Evolutionary conservation across 1,140 invertebrate species (phyloP).

Genomic region (Platorchestia sp.): DNA sequence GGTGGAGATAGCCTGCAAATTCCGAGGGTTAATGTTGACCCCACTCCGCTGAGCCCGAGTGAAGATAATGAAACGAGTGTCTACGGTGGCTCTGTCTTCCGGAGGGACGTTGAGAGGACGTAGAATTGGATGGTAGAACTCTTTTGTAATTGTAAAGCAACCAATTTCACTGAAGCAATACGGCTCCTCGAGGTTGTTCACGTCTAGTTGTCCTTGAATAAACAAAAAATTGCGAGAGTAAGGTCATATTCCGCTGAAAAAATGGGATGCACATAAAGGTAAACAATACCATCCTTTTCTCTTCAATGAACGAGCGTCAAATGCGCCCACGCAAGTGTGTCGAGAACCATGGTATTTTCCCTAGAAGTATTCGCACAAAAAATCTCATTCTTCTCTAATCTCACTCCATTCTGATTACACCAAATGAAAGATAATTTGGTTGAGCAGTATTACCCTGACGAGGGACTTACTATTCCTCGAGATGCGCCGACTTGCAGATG

Average conservation of each 20-base stretch:
- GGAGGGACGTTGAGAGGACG: constrained; percentile 55
- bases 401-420: too few relatives aligned
- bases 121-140: constrained; percentile 70
- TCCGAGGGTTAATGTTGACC: constrained; percentile 14
- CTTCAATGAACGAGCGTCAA: background rate
- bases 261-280: background rate
- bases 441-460: too few relatives aligned
- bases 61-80: constrained; percentile 56
- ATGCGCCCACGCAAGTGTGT: background rate
- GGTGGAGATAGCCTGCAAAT: constrained; percentile 47
- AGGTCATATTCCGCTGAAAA: background rate
- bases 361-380: background rate
- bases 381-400: too few relatives aligned
- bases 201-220: background rate
- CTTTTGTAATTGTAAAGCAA: constrained; percentile 71
- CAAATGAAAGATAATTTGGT: too few relatives aligned
- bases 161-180: constrained; percentile 56
- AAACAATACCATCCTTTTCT: background rate
- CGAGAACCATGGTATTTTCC: background rate
- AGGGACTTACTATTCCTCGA: background rate
- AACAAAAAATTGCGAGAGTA: background rate
- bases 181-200: background rate
- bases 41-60: constrained; percentile 49
- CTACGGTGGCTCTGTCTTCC: background rate
- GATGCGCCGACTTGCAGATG: background rate